phyloP scores from a whole-genome alignment of 37 sponge, comb jelly and placozoan species.

The Ephydatia muelleri region DNA sequence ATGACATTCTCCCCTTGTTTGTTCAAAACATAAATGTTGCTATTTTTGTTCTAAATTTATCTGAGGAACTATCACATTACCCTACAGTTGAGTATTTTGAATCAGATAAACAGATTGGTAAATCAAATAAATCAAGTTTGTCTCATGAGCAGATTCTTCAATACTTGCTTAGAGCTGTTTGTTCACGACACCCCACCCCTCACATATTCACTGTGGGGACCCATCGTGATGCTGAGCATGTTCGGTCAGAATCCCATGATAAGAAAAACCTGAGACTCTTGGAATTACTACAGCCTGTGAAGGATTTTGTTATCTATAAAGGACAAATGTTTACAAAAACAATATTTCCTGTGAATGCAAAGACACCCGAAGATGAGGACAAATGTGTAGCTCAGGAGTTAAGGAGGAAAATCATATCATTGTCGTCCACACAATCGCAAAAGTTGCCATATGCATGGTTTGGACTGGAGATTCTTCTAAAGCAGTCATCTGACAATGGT shows the following conservation, averaged over 20 bases:
- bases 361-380: constrained; percentile 1
- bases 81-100: constrained; percentile 6
- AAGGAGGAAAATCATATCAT: neutral
- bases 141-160: constrained; percentile 7
- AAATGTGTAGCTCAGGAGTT: neutral
- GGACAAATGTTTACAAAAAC: neutral
- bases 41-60: constrained; percentile 13
- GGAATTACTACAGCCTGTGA: constrained; percentile 2
- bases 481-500: neutral
- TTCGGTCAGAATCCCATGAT: constrained; percentile 4
- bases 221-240: neutral
- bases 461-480: neutral
- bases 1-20: constrained; percentile 18
- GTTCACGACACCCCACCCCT: neutral
- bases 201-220: constrained; percentile 8
- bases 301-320: neutral
- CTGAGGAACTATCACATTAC: neutral
- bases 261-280: constrained; percentile 3
- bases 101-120: neutral
- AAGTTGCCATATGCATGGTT: constrained; percentile 5
- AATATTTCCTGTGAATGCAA: constrained; percentile 27
- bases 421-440: neutral
- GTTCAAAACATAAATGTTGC: neutral
- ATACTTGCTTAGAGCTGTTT: constrained; percentile 8
- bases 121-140: neutral